Percentiles rank a stretch among this genome's conserved stretches.
These are phyloP conservation scores for Mastacembelus armatus DNA, from an alignment of 2,797 vertebrate genomes.

Conservation along the genomic window DNA sequence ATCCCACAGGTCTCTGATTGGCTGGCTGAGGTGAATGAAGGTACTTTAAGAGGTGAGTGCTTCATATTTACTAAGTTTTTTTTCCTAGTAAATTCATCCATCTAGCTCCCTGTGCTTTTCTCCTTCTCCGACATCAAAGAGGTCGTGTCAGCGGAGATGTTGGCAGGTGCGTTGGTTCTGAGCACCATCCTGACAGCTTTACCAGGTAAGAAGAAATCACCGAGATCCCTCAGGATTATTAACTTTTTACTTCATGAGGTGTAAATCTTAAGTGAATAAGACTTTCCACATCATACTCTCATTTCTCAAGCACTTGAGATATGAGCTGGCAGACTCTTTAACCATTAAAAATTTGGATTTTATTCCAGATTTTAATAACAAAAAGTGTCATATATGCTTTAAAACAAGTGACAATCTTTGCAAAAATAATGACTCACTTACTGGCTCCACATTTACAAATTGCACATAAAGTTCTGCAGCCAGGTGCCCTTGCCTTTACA, in stretches of 20 bases:
- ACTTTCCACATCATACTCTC: neutral
- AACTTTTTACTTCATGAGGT: neutral
- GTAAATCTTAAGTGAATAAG: neutral
- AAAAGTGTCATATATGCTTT: neutral
- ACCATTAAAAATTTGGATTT: neutral
- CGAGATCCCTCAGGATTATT: neutral
- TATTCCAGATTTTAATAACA: constrained; percentile 6
- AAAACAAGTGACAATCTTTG: neutral
- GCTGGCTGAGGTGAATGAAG: constrained; percentile 50
- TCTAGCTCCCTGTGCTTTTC: constrained; percentile 14
- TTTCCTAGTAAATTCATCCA: constrained; percentile 26
- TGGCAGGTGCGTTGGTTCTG: constrained; percentile 76
- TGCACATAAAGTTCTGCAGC: constrained; percentile 48
- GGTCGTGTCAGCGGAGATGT: constrained; percentile 81
- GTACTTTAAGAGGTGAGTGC: constrained; percentile 60
- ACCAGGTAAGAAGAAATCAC: constrained; percentile 74
- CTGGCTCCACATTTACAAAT: constrained; percentile 25
- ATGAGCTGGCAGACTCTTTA: neutral
- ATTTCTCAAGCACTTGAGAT: neutral
- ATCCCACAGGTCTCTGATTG: constrained; percentile 28
- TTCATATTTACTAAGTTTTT: constrained; percentile 2
- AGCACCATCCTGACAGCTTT: constrained; percentile 73
- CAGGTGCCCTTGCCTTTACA: constrained; percentile 81
- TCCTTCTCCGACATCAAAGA: constrained; percentile 56
- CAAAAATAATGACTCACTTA: constrained; percentile 12